Conservation (phyloP, 2,113 vertebrate species). For the Pelmatolapia mariae region DNA sequence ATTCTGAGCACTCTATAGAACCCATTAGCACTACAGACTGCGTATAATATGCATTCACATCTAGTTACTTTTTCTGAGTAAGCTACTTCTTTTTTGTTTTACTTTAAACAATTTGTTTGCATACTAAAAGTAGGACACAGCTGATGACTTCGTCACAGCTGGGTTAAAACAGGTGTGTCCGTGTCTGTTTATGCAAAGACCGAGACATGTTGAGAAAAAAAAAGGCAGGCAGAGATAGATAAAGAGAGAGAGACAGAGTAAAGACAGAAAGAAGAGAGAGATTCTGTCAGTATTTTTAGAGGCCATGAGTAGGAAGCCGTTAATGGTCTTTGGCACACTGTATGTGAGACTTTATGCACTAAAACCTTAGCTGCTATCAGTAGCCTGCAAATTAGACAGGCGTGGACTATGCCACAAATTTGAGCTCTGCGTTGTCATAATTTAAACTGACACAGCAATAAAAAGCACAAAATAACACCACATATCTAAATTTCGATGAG, state of each 20-base stretch:
- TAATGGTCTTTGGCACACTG: background rate
- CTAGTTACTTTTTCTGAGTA: background rate
- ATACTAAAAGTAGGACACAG: constrained; percentile 7
- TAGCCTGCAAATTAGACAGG: background rate
- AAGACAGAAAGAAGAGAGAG: background rate
- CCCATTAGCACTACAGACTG: background rate
- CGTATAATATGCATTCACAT: background rate
- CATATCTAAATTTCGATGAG: background rate
- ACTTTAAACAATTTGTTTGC: background rate
- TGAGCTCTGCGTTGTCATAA: background rate
- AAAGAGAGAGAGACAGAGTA: background rate
- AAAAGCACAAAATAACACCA: background rate
- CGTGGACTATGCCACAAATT: background rate
- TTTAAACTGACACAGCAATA: background rate
- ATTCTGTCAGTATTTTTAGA: constrained; percentile 11
- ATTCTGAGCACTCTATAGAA: background rate
- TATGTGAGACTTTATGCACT: background rate
- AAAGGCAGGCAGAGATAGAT: background rate
- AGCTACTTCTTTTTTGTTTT: background rate
- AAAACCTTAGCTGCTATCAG: background rate
- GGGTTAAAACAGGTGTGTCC: background rate
- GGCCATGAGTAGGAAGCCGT: constrained; percentile 12
- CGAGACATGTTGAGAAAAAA: background rate
- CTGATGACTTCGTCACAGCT: background rate
- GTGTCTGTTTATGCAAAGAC: background rate